Evolutionary conservation across 2,888 invertebrate species (phyloP), one percentile per base, ranked within the genome.

Genomic region (Parnassius glacialis): DNA sequence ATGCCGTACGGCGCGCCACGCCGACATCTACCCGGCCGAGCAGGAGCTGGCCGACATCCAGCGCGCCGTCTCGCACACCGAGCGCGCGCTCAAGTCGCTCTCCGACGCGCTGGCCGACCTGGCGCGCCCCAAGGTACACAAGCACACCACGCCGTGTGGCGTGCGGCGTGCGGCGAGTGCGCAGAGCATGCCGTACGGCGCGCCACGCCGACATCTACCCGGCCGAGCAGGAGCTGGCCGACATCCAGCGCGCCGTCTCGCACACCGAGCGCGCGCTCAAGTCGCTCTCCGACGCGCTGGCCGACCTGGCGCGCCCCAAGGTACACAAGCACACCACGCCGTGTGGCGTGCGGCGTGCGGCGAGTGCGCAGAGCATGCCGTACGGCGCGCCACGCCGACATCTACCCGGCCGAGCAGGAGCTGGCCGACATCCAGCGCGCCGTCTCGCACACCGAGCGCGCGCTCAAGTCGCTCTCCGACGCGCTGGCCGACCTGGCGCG

Each of bases 131-230:
- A 87, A 87, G 85, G 87, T 84, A n/a, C 20, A 41, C 9, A 16
- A 16, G 16, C 16, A 16, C 16, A 16, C 16, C 16, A 16, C 16
- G 1, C 16, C 16, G n/a, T n/a, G n/a, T n/a, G n/a, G n/a, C n/a
- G n/a, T n/a, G n/a, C n/a, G n/a, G n/a, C n/a, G n/a, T n/a, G n/a
- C n/a, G n/a, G n/a, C n/a, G 12, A 1, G 44, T 7, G 20, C 25
- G n/a, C 69, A 74, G 79, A 75, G 74, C 62, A 70, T 71, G 82
- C 76, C 74, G 59, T 83, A 79, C 79, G 83, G 95, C 97, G 57
- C 96, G 97, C 75, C 99, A 99, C 86, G 95, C 96, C 0, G 96
- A 96, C 68, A 97, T 99, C 74, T 98, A 98, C 92, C 99, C 99
- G 1, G 94, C 95, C 75, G 98, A 98, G 85, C 95, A 94, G 72